Percentiles rank a stretch among this genome's conserved stretches.
Evolutionary conservation across 1,140 invertebrate species (phyloP).

Genomic region (Chlorops oryzae): DNA sequence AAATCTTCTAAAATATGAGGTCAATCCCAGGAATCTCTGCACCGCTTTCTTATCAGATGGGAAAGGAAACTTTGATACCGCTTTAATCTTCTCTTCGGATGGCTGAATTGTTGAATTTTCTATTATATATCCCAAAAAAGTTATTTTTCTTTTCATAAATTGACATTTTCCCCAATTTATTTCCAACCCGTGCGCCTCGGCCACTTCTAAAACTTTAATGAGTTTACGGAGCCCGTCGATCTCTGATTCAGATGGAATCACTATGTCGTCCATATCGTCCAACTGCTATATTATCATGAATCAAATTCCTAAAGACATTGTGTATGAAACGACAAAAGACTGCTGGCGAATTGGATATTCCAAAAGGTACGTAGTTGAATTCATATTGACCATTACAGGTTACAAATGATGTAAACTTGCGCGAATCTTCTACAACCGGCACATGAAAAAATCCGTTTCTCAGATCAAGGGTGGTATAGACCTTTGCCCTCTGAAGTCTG

Average conservation of each 20-base stretch:
- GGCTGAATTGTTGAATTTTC: neutral
- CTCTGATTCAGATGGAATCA: constrained; percentile 5
- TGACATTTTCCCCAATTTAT: constrained; percentile 29
- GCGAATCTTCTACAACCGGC: constrained; percentile 27
- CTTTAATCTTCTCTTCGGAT: neutral
- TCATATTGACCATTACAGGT: constrained; percentile 47
- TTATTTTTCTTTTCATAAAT: neutral
- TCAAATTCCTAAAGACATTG: neutral
- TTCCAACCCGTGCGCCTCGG: constrained; percentile 1
- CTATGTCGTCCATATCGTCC: constrained; percentile 2
- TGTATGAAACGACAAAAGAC: constrained; percentile 48
- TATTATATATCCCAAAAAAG: constrained; percentile 2
- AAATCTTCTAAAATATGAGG: constrained; percentile 17
- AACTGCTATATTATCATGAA: neutral
- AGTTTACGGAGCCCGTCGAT: constrained; percentile 5
- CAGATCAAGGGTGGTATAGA: constrained; percentile 49
- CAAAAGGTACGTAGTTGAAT: constrained; percentile 48
- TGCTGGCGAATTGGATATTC: constrained; percentile 44
- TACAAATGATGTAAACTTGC: constrained; percentile 43
- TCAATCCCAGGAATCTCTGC: neutral
- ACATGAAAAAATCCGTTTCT: constrained; percentile 46
- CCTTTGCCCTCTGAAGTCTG: constrained; percentile 20
- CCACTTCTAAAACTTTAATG: neutral
- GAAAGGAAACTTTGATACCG: neutral
- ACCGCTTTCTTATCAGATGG: neutral